Evolutionary conservation across 2,888 invertebrate genomes (phyloP).

Genomic region (Drosophila nr. perissopoda): DNA sequence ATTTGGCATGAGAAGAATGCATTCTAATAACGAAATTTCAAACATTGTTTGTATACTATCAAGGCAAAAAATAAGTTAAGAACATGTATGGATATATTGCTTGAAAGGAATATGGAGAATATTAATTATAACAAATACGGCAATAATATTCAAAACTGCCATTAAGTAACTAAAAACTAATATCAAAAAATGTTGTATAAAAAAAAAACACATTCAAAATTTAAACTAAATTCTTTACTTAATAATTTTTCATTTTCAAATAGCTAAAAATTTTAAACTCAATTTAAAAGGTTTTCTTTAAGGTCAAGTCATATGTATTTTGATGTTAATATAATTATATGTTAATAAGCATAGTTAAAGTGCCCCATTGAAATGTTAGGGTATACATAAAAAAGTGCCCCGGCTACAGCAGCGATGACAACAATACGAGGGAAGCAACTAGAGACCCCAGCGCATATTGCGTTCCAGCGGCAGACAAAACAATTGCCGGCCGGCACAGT

Average conservation of each 20-base stretch:
- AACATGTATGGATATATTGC: neutral
- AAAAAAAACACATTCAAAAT: neutral
- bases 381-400: slow-evolving; percentile 27
- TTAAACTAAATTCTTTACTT: neutral
- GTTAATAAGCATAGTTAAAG: neutral
- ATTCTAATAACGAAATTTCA: neutral
- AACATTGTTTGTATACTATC: neutral
- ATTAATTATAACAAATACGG: too few species aligned
- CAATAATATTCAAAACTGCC: too few species aligned
- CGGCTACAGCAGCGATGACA: slow-evolving; percentile 51
- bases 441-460: slow-evolving; percentile 61
- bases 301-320: too few species aligned
- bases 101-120: neutral
- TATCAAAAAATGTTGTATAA: neutral
- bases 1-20: neutral
- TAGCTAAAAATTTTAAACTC: neutral
- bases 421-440: slow-evolving; percentile 46
- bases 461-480: slow-evolving; percentile 51
- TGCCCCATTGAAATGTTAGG: neutral
- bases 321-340: too few species aligned
- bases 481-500: slow-evolving; percentile 76
- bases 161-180: neutral
- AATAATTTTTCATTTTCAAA: neutral
- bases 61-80: neutral
- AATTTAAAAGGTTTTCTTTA: neutral